Evolutionary conservation across 2,888 invertebrate species (phyloP).

Genomic region (Alloscopus bannaensis): DNA sequence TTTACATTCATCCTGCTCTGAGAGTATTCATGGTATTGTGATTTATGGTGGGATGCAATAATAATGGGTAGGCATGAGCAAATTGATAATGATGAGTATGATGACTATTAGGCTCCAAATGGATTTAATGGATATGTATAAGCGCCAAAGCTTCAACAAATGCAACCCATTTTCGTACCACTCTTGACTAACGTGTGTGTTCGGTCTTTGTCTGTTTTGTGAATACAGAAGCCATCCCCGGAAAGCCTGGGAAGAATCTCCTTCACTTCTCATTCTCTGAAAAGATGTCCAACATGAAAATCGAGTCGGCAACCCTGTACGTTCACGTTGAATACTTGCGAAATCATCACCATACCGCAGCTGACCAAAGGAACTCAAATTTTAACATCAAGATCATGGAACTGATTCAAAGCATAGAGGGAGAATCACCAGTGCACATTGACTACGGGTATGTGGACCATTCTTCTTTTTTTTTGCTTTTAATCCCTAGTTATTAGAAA

Average conservation of each 20-base stretch:
- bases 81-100: no score
- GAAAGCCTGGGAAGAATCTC: constrained; percentile 40
- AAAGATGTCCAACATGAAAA: constrained; percentile 71
- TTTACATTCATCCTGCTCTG: constrained; percentile 5
- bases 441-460: constrained; percentile 70
- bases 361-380: constrained; percentile 58
- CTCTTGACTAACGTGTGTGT: neutral
- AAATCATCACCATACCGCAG: constrained; percentile 34
- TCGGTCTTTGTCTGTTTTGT: constrained; percentile 14
- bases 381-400: constrained; percentile 69
- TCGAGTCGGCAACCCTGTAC: constrained; percentile 70
- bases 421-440: constrained; percentile 68
- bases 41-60: constrained; percentile 24
- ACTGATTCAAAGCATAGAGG: constrained; percentile 61
- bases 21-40: constrained; percentile 20
- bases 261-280: constrained; percentile 72
- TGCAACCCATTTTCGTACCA: no score
- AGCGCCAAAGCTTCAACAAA: no score
- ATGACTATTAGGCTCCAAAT: no score
- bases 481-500: neutral
- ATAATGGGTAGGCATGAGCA: neutral
- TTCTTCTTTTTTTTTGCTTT: neutral
- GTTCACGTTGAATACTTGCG: constrained; percentile 64
- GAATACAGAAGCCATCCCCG: constrained; percentile 46
- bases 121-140: no score